Conservation (phyloP, 2,113 vertebrate species). For the Aythya baeri region DNA sequence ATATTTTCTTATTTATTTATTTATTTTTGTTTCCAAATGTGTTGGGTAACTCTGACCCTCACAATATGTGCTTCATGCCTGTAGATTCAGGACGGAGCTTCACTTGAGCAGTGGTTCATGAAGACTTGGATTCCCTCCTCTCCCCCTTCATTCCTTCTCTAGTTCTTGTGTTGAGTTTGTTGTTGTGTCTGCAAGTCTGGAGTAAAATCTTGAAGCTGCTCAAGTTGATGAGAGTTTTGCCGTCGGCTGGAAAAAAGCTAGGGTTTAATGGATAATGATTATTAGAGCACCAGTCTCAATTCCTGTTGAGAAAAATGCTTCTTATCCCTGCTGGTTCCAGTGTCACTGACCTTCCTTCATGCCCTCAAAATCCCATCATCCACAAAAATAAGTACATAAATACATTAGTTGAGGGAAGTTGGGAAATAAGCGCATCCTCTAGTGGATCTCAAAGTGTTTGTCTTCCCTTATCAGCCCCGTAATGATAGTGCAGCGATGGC, state of each 20-base stretch:
- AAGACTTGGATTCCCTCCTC: background rate
- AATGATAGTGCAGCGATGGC: constrained; percentile 47
- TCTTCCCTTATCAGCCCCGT: constrained; percentile 43
- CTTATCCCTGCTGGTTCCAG: background rate
- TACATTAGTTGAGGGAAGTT: background rate
- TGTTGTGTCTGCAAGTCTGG: background rate
- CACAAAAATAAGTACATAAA: background rate
- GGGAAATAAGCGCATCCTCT: background rate
- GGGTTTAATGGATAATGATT: background rate
- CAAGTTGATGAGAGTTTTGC: background rate
- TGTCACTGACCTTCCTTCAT: background rate
- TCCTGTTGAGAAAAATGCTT: background rate
- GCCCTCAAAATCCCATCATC: background rate
- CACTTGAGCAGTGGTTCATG: background rate
- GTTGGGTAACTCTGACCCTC: background rate
- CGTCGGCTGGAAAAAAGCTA: background rate
- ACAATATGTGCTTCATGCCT: background rate
- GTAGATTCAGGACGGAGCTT: background rate
- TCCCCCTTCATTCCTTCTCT: background rate
- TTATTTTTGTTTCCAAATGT: background rate
- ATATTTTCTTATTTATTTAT: background rate
- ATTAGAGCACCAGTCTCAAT: background rate
- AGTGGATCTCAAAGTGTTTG: background rate
- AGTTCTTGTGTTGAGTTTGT: background rate
- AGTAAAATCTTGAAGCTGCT: background rate